These are phyloP conservation scores for Cyprinodon brontotheroides DNA, from an alignment of 2,113 vertebrate genomes.

Conservation along the genomic window DNA sequence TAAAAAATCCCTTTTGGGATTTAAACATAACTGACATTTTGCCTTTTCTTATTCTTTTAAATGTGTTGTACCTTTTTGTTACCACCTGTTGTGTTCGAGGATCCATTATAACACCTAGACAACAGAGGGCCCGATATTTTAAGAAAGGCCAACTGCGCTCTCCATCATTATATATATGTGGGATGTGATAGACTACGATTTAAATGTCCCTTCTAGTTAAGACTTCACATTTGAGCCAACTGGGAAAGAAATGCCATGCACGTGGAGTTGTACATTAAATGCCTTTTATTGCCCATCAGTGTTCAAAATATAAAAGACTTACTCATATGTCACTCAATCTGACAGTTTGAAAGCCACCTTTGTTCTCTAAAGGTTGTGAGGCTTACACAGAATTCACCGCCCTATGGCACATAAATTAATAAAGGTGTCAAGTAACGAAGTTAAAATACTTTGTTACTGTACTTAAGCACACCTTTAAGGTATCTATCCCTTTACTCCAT, in stretches of 20 bases:
- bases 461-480: no score
- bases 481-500: no score
- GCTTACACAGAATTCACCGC: not conserved
- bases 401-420: not conserved
- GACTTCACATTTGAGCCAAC: slow-evolving; percentile 1
- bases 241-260: not conserved
- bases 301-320: not conserved
- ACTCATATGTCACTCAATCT: not conserved
- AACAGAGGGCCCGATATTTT: not conserved
- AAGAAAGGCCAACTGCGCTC: not conserved
- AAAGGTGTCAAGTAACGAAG: no score
- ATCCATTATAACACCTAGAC: not conserved
- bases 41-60: not conserved
- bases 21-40: not conserved
- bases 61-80: not conserved
- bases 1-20: not conserved
- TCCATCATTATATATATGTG: not conserved
- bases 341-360: not conserved
- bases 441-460: no score
- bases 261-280: slow-evolving; percentile 12
- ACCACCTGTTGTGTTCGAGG: not conserved
- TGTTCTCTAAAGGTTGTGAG: not conserved
- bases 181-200: not conserved
- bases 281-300: not conserved
- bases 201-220: not conserved